Base-by-base conservation (phyloP, 2,797 vertebrate species). In the Diglossa cyanea region DNA sequence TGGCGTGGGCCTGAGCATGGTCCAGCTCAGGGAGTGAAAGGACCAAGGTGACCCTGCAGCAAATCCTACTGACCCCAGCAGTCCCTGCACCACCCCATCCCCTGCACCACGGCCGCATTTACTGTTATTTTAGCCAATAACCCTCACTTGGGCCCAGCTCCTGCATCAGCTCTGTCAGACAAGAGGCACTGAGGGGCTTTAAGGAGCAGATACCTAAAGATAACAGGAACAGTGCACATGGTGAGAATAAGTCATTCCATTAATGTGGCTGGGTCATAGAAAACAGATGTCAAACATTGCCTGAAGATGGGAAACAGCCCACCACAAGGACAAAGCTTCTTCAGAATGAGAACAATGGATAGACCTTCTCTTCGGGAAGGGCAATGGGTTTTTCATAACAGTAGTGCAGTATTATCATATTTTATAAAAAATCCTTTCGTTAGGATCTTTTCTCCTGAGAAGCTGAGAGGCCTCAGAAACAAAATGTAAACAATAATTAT, bases 71-170 rank as follows among this genome's bases (percentile, higher is more conserved):
- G 37, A 37, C 10, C 37, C 37, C 37, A 37, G 37, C 37, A 37
- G 37, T 37, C 37, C 37, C 37, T 37, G 37, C 37, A 10, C 37
- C 37, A 37, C 37, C 37, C 37, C 37, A 37, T 37, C 37, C 37
- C 37, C 37, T 10, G 17, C 33, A 16, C 8, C 1, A 10, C 0
- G 0, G 30, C 35, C 55, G 35, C 42, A 2, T 11, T 31, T 9
- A 6, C 4, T 26, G 16, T 6, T n/a, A 7, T 24, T 37, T 42
- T 2, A 42, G 40, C 28, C 65, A 57, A 54, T 0, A 48, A 48
- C 13, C 17, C 23, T 62, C 54, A 6, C 73, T 7, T 5, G 25
- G 57, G 23, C 42, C 31, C 50, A 47, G 79, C 58, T 60, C 24
- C 58, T 20, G 63, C 68, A 25, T n/a, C 42, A 42, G 60, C 51